Base-by-base conservation (phyloP, 2,888 invertebrate genomes). In the Drosophila merina region DNA sequence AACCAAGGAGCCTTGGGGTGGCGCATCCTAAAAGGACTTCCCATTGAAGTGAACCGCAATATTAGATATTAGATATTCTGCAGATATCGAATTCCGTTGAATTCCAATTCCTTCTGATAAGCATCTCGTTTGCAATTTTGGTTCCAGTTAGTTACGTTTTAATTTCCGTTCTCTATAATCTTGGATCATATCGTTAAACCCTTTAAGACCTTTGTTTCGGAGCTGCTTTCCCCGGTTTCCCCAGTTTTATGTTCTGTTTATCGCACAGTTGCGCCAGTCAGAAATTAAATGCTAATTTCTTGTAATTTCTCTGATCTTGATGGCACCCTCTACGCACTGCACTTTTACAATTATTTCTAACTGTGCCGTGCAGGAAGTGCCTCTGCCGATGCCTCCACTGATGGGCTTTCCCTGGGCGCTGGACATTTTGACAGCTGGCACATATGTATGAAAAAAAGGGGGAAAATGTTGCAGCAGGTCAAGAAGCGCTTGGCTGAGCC, bases 381-480 rank as follows among this genome's bases (percentile, higher is more conserved):
- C 52, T 20, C 20, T 20, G 1, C 20, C 20, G 20, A 20, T 20
- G 28, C 28, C 4, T 28, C 51, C 20, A 38, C 33, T 49, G 49
- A 30, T 51, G 36, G 51, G 12, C 38, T 38, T 45, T 56, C 25
- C 58, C 26, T 10, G 45, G 44, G 40, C 50, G 28, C 45, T 48
- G 49, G 51, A 54, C 59, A 57, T 77, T 77, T 81, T 77, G 77
- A 81, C 82, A 78, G 77, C 72, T 59, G 62, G 62, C 38, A 57
- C 72, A 57, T 71, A 45, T 33, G 45, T 14, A 14, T 14, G 2
- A 20, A 20, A 10, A 25, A 30, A 28, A 14, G 44, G 36, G 59
- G 12, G n/a, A 40, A 40, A 7, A 42, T 6, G 54, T 52, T 58
- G 28, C 40, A 54, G 54, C 49, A 68, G 79, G 68, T 77, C 74